Evolutionary conservation across 2,888 invertebrate species (phyloP), one percentile per base, ranked within the genome.

Genomic region (Loripinus fragilis): DNA sequence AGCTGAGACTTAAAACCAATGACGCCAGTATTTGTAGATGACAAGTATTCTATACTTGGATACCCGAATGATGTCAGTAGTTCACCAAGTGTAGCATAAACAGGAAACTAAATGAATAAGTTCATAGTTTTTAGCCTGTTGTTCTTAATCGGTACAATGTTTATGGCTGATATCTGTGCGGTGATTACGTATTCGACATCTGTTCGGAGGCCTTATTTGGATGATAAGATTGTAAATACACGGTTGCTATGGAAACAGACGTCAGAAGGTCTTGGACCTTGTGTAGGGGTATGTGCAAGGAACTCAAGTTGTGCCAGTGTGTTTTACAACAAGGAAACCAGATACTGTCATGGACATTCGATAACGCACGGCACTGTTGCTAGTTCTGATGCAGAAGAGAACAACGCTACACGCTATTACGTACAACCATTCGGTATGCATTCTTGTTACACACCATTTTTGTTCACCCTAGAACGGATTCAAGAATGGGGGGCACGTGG

Each of bases 301-400:
- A 76, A 82, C 35, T 35, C 12, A 0, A 35, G 35, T n/a, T 82
- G 82, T 72, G 71, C 70, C 15, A 65, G 79, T 33, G 48, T 69
- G 5, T 79, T 82, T 60, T 82, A 71, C 48, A 78, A 78, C 69
- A 79, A 69, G 68, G 38, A 48, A 8, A 73, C 75, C 0, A 65
- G 69, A 3, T 23, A 72, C 10, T 81, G 81, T 76, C 81, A 81
- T 73, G 81, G 81, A 52, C 81, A 81, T 60, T 81, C 81, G 3
- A 68, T 73, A 17, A 78, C 72, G 1, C 69, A 75, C 48, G 75
- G 68, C 15, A 45, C 70, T 25, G 25, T 42, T 15, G 45, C n/a
- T 1, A 55, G 30, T 3, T n/a, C n/a, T n/a, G n/a, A n/a, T n/a
- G 66, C 71, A 0, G 42, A 45, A 7, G 38, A 28, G 17, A 72